Base-by-base conservation (phyloP, 2,888 invertebrate species). In the Tanypteryx hageni region DNA sequence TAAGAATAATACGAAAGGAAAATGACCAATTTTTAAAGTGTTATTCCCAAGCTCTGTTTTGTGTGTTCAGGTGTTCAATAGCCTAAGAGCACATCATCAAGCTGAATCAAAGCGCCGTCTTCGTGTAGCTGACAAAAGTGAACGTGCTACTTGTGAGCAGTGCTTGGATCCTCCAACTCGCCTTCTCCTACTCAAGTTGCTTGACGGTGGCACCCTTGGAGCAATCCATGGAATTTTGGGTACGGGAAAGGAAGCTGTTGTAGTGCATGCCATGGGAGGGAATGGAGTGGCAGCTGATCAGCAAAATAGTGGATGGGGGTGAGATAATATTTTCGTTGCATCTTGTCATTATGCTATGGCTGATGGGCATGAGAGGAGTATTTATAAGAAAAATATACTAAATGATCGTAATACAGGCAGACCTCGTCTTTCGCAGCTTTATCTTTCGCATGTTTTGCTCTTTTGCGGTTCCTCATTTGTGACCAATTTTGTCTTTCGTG, bases 231-330 rank as follows among this genome's bases (percentile, higher is more conserved):
- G 96, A 0, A 95, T 95, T 91, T 95, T 97, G 93, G 96, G 96
- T 92, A 95, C 96, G 13, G 96, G 96, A 76, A 96, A 96, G 94
- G 96, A 96, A 93, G 95, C 96, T 5, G 95, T 95, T 58, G 95
- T 96, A 8, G 94, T 96, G 81, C 96, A 96, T 94, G 96, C 96
- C 5, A 94, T 94, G 92, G 96, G 96, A 64, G 96, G 96, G 93
- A 94, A 93, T 31, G 83, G 92, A 14, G 22, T 64, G 27, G 27
- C 31, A 9, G 76, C 64, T 27, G 59, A 44, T 27, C 59, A 82
- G 93, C 27, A 89, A 56, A 76, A 83, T 27, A 64, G n/a, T 81
- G 58, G 58, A 16, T 92, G 84, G 76, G 31, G 58, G 86, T 92
- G 27, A 84, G 57, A 76, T 7, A 5, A 27, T 27, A 5, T 76